These are phyloP conservation scores for Tenrec ecaudatus DNA, from an alignment of 2,113 vertebrate species.

Conservation along the genomic window DNA sequence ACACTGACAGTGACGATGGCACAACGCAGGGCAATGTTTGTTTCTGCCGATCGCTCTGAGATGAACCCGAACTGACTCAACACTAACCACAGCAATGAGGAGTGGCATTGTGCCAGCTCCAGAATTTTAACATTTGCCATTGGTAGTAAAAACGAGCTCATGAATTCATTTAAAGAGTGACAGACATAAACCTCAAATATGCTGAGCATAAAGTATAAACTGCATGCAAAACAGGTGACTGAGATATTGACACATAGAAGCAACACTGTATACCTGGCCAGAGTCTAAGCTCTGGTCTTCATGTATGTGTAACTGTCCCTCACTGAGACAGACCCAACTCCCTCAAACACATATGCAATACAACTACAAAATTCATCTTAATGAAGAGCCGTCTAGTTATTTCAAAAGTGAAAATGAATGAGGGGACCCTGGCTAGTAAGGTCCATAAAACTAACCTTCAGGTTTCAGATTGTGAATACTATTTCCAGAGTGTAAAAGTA, in stretches of 20 bases:
- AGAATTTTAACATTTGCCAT: constrained; percentile 3
- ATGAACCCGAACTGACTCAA: too few species aligned
- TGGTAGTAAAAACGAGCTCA: constrained; percentile 5
- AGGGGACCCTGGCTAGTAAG: background rate
- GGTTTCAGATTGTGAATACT: background rate
- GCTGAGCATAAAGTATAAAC: background rate
- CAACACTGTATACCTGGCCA: background rate
- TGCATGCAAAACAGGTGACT: background rate
- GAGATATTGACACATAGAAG: background rate
- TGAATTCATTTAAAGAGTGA: constrained; percentile 26
- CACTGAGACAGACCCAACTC: background rate
- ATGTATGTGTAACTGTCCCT: background rate
- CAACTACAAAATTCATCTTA: background rate
- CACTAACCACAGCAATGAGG: background rate
- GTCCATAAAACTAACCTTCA: constrained; percentile 31
- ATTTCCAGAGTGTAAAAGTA: background rate
- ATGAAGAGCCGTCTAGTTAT: background rate
- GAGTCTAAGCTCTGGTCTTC: background rate
- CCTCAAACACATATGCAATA: background rate
- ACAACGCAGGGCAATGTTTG: too few species aligned
- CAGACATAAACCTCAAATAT: constrained; percentile 47
- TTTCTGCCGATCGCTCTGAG: too few species aligned
- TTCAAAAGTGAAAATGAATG: background rate
- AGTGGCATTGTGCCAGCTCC: background rate
- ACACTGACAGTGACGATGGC: too few species aligned